A percentile compares a stretch with the other conserved stretches of the same genome.
Conservation (phyloP, 2,113 vertebrate genomes). For the Platycercus adscitus region DNA sequence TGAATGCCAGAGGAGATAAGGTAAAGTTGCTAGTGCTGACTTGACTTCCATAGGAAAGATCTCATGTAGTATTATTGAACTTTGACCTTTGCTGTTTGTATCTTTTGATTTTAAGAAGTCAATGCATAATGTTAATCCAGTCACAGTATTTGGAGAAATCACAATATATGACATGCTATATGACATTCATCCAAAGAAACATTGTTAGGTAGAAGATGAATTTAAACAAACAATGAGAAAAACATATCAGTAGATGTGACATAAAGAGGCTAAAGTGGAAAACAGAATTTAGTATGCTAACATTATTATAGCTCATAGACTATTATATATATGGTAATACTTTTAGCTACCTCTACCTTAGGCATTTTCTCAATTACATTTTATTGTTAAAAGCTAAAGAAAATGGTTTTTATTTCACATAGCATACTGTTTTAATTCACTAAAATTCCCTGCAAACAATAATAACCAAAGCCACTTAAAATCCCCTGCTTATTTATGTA, state of each 20-base stretch:
- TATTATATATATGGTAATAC: neutral
- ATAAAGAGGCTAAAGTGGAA: neutral
- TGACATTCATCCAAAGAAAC: neutral
- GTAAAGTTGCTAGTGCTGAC: neutral
- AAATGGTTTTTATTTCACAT: neutral
- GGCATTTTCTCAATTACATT: neutral
- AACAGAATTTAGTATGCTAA: neutral
- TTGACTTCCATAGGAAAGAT: neutral
- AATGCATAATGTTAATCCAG: neutral
- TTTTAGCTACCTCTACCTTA: neutral
- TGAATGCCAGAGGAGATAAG: constrained; percentile 33
- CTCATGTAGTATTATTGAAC: neutral
- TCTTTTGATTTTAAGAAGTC: neutral
- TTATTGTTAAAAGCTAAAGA: neutral
- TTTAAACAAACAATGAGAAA: constrained; percentile 12
- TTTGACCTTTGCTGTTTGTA: neutral
- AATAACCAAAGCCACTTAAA: neutral
- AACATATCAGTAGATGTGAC: neutral
- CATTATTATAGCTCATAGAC: neutral
- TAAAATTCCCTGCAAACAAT: neutral
- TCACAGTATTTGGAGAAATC: neutral
- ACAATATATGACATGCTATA: neutral
- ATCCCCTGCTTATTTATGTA: neutral
- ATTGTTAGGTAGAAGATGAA: neutral
- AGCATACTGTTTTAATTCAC: neutral